These are phyloP conservation scores for Puffinus mauretanicus DNA, from an alignment of 2,113 vertebrate species.

Conservation along the genomic window DNA sequence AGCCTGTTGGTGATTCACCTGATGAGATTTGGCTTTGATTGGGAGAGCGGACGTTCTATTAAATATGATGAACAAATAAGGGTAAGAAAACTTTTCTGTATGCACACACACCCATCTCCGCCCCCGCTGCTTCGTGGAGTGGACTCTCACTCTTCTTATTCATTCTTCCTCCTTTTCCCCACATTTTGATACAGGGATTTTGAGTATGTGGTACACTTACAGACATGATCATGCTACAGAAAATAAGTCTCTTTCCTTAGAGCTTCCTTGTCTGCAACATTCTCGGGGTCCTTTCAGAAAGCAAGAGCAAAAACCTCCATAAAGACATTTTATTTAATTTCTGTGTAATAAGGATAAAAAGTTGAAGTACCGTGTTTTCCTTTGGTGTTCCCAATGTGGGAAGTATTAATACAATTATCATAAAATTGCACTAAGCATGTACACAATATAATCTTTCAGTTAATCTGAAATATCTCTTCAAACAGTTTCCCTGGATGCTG, in stretches of 20 bases:
- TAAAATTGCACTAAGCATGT: not conserved
- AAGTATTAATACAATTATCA: not conserved
- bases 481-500: constrained; percentile 95
- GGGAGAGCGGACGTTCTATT: constrained; percentile 98
- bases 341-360: not conserved
- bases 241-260: not conserved
- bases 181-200: not conserved
- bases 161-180: not conserved
- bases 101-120: not conserved
- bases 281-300: not conserved
- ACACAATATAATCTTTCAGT: not conserved
- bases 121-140: accelerated
- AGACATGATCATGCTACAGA: not conserved
- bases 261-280: not conserved
- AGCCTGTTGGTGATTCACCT: constrained; percentile 95
- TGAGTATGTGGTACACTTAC: not conserved
- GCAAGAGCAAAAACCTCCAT: not conserved
- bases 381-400: not conserved
- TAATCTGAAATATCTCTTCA: not conserved
- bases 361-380: not conserved
- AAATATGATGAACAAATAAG: constrained; percentile 98
- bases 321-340: not conserved
- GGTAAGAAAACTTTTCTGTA: constrained; percentile 70
- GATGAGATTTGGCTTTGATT: constrained; percentile 99
- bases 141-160: not conserved